A percentile compares a stretch with the other conserved stretches of the same genome.
phyloP scores from a whole-genome alignment of 2,797 vertebrate genomes.

The Oryzias sinensis region DNA sequence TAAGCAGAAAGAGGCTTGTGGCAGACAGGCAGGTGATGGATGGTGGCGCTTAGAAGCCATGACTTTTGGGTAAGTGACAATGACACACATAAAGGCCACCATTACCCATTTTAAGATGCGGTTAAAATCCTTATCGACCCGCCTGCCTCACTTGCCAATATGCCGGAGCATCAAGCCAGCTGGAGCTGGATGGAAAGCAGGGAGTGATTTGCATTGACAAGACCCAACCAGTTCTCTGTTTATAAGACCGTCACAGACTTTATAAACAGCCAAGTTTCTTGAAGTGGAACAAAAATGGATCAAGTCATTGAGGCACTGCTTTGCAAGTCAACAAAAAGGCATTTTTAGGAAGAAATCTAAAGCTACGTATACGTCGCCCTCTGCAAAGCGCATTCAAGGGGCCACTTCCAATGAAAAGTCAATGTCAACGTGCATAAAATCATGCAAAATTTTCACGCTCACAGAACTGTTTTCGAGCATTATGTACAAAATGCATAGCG shows the following conservation, averaged over 20 bases:
- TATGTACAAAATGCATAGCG: no score
- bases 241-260: slow-evolving; percentile 24
- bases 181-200: slow-evolving; percentile 55
- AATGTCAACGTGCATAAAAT: no score
- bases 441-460: background rate
- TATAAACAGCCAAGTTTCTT: slow-evolving; percentile 27
- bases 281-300: slow-evolving; percentile 31
- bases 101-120: slow-evolving; percentile 77
- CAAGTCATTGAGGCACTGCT: background rate
- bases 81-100: slow-evolving; percentile 79
- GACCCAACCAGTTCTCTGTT: slow-evolving; percentile 31
- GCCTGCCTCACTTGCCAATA: slow-evolving; percentile 72
- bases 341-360: slow-evolving; percentile 37
- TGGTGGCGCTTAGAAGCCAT: slow-evolving; percentile 72
- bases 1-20: slow-evolving; percentile 68
- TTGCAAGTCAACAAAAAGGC: slow-evolving; percentile 40
- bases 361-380: no score
- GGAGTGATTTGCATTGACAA: slow-evolving; percentile 68
- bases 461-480: no score
- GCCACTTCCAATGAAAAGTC: no score
- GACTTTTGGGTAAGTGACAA: slow-evolving; percentile 81
- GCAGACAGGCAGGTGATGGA: slow-evolving; percentile 77
- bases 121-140: slow-evolving; percentile 78
- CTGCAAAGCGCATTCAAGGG: no score
- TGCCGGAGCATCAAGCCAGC: slow-evolving; percentile 62